Evolutionary conservation across 2,888 invertebrate genomes (phyloP), one percentile per base, ranked within the genome.

Genomic region (Cryptus armator): DNA sequence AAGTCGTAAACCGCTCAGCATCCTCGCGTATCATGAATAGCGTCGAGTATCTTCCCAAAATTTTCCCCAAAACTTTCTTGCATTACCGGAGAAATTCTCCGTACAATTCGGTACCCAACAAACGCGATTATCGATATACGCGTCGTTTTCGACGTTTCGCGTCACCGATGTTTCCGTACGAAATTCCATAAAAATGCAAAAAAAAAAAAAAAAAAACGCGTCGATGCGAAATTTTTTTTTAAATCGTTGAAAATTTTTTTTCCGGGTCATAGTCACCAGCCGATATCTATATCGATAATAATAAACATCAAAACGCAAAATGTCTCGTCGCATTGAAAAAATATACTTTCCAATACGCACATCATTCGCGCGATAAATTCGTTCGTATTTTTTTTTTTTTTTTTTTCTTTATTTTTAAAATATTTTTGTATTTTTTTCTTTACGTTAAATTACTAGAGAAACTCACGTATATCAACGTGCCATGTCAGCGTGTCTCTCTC

Each of bases 391-490:
- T 68, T n/a, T 68, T 5, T n/a, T 10, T 12, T 19, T n/a, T 29
- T 14, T 59, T 9, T 24, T 10, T 56, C 10, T 10, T n/a, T n/a
- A n/a, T n/a, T n/a, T n/a, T n/a, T n/a, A n/a, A n/a, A n/a, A 3
- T 19, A 12, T 12, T 10, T 12, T 59, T 9, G 29, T 5, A 4
- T 53, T 51, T 51, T 64, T 64, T 14, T 9, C 16, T 48, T 66
- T 66, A 67, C 68, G 81, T 67, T 85, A 87, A 90, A 89, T 81
- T 86, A 84, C 87, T 89, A 87, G 44, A 80, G 71, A 90, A 59
- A 93, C 92, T 93, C 91, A 93, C 92, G 90, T 85, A 80, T 71
- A 79, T 92, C 89, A 91, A 92, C 89, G 88, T 89, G 88, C 90
- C 90, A 90, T 88, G 89, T 89, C 89, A 90, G 87, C 84, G 89